Conservation (phyloP, 2,888 invertebrate species). For the Thysanoteuthis rhombus region DNA sequence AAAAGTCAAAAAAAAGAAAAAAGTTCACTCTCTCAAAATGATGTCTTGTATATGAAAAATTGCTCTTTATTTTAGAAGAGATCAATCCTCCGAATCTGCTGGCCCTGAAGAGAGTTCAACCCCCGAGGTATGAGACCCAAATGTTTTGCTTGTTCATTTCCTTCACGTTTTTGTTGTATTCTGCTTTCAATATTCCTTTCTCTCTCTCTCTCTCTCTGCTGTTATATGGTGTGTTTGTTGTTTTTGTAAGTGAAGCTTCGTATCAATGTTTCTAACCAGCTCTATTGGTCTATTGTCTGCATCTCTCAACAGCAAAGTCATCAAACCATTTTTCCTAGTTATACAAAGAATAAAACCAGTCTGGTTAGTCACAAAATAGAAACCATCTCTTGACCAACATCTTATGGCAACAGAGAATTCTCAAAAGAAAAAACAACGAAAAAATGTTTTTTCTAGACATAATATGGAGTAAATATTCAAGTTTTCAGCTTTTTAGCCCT, state of each 20-base stretch:
- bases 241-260: neutral
- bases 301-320: neutral
- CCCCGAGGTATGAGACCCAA: neutral
- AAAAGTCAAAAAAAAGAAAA: too few relatives aligned
- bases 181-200: neutral
- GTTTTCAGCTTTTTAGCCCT: too few relatives aligned
- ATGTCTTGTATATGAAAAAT: neutral
- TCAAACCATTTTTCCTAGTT: neutral
- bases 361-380: too few relatives aligned
- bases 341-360: neutral
- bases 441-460: too few relatives aligned
- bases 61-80: neutral
- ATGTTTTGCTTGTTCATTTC: neutral
- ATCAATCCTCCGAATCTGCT: neutral
- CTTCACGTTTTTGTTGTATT: neutral
- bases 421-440: too few relatives aligned
- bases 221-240: neutral
- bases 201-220: neutral
- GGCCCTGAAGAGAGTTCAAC: neutral
- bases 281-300: neutral
- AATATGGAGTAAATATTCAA: too few relatives aligned
- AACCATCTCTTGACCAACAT: too few relatives aligned
- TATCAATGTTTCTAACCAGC: neutral
- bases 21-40: neutral
- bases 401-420: too few relatives aligned